Percentiles rank a stretch among this genome's conserved stretches.
Evolutionary conservation across 1,140 invertebrate genomes (phyloP).

Genomic region (Drosophila aff.): DNA sequence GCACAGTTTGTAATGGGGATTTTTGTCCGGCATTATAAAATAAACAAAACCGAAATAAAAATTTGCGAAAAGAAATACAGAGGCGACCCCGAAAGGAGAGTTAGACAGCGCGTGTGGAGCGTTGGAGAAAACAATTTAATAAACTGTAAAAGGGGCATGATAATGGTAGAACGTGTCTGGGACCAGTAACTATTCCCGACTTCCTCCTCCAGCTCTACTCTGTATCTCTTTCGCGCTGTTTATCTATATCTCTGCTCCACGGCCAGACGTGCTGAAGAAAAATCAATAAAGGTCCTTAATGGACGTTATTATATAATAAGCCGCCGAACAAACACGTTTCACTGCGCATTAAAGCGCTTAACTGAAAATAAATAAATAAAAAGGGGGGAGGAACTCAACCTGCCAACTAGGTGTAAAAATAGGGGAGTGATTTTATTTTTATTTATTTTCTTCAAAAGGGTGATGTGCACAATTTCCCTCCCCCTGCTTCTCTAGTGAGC

Average conservation of each 20-base stretch:
- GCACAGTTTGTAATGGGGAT: constrained; percentile 70
- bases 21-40: constrained; percentile 55
- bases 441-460: background rate
- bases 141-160: constrained; percentile 80
- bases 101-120: constrained; percentile 14
- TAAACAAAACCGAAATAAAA: constrained; percentile 61
- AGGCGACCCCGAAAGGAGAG: constrained; percentile 3
- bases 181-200: constrained; percentile 50
- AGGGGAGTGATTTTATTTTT: constrained; percentile 25
- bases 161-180: constrained; percentile 77
- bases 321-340: constrained; percentile 70
- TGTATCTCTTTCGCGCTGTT: constrained; percentile 9
- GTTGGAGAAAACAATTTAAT: constrained; percentile 73
- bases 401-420: constrained; percentile 52
- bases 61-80: constrained; percentile 45
- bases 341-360: constrained; percentile 69
- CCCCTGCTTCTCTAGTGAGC: background rate
- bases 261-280: constrained; percentile 70
- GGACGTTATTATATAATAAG: constrained; percentile 83
- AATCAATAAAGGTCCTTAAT: constrained; percentile 81
- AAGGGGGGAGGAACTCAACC: constrained; percentile 10
- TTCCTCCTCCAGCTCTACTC: constrained; percentile 14
- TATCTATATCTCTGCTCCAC: constrained; percentile 12
- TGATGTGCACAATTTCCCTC: background rate
- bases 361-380: constrained; percentile 61